Conservation (phyloP, 2,113 vertebrate species). For the Oncorhynchus clarkii region DNA sequence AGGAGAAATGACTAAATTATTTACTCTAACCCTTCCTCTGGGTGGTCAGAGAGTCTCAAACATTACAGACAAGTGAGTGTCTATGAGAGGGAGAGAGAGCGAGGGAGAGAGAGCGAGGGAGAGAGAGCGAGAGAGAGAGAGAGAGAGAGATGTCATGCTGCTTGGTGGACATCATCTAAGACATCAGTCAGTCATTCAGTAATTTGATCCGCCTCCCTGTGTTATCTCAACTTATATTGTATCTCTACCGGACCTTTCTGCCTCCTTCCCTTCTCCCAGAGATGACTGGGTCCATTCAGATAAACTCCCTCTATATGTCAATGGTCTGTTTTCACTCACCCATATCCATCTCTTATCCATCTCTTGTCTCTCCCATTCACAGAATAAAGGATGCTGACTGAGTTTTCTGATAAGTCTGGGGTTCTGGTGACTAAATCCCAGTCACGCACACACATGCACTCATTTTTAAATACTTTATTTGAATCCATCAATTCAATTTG, state of each 20-base stretch:
- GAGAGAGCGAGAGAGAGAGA: too few relatives aligned
- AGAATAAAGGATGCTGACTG: not conserved
- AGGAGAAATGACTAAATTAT: conserved; percentile 71
- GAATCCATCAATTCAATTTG: too few relatives aligned
- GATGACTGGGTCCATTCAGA: conserved; percentile 26
- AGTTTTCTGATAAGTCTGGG: not conserved
- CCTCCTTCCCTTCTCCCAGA: not conserved
- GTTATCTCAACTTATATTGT: not conserved
- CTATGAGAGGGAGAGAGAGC: too few relatives aligned
- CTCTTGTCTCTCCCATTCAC: not conserved
- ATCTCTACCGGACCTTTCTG: not conserved
- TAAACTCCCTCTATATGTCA: not conserved
- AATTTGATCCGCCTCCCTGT: not conserved
- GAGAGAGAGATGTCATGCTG: not conserved
- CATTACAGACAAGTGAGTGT: conserved; percentile 28
- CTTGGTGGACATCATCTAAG: not conserved
- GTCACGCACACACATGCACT: not conserved
- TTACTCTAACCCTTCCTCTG: conserved; percentile 53
- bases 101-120: too few relatives aligned
- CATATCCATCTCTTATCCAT: too few relatives aligned
- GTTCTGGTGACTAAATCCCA: not conserved
- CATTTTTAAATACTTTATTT: too few relatives aligned
- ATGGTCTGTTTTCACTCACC: not conserved
- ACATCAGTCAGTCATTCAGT: not conserved
- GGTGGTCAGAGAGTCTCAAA: conserved; percentile 45